Conservation (phyloP, 2,888 invertebrate species). For the Hermaeophaga mercurialis region DNA sequence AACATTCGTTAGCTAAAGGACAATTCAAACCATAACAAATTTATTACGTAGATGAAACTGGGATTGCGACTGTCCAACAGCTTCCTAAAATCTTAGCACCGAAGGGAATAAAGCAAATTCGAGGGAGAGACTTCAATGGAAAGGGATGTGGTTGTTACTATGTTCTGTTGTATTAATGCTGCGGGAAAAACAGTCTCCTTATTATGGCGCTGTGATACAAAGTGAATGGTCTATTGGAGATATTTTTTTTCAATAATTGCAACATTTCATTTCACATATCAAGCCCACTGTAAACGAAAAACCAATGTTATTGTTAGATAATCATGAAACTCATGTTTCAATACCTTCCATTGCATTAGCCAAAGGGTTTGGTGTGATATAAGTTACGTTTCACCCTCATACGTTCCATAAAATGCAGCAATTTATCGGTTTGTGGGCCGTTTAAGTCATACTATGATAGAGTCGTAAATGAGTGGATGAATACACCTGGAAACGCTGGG, state of each 20-base stretch:
- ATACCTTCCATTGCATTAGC: neutral
- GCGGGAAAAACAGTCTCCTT: neutral
- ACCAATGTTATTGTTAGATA: slow-evolving; percentile 4
- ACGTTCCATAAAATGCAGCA: neutral
- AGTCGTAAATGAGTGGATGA: slow-evolving; percentile 1
- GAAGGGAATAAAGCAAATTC: neutral
- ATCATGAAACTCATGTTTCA: slow-evolving; percentile 1
- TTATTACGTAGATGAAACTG: neutral
- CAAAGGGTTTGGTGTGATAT: neutral
- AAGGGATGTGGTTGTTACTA: slow-evolving; percentile 9
- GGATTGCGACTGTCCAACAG: neutral
- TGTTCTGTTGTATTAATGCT: slow-evolving; percentile 3
- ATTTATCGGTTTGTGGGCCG: slow-evolving; percentile 4
- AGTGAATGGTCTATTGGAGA: neutral
- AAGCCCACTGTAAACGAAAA: neutral
- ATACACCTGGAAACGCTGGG: neutral
- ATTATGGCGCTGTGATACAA: neutral
- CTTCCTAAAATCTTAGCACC: neutral
- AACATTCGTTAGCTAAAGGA: slow-evolving; percentile 5
- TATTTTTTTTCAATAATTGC: neutral
- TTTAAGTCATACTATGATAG: neutral
- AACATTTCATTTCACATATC: neutral
- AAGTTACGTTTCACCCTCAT: neutral
- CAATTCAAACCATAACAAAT: neutral
- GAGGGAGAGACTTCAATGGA: slow-evolving; percentile 8